Evolutionary conservation across 2,113 vertebrate species (phyloP).

Genomic region (Leucosticte australis): DNA sequence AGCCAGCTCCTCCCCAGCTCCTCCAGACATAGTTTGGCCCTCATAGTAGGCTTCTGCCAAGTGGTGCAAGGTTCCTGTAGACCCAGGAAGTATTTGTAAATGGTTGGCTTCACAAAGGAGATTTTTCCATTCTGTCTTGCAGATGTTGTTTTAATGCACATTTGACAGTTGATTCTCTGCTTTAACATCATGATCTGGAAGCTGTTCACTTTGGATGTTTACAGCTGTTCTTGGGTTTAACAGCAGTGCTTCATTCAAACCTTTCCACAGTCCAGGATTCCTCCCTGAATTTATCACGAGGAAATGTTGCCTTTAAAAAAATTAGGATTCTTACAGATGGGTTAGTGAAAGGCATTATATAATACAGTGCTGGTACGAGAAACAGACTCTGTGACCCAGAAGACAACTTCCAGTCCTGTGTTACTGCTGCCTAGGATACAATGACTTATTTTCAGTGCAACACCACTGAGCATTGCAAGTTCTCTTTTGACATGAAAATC

Average conservation of each 20-base stretch:
- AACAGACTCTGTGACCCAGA: conserved; percentile 8
- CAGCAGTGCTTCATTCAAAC: neutral
- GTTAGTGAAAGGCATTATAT: conserved; percentile 4
- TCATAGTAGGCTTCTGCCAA: neutral
- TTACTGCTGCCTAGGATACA: neutral
- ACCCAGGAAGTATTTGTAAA: neutral
- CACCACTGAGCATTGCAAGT: neutral
- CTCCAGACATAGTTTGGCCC: neutral
- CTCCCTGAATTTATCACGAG: neutral
- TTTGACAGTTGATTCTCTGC: neutral
- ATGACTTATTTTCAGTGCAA: conserved; percentile 21
- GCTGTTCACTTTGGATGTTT: conserved; percentile 11
- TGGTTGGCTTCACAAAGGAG: neutral
- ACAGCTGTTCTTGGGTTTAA: conserved; percentile 8
- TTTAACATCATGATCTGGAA: neutral
- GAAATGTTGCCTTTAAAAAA: neutral
- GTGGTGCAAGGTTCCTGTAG: neutral
- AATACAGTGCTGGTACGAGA: neutral
- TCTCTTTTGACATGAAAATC: neutral
- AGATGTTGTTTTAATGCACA: neutral
- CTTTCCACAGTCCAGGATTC: neutral
- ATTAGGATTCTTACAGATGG: neutral
- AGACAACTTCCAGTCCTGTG: neutral
- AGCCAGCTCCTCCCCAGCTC: neutral
- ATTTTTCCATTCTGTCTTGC: neutral